Evolutionary conservation across 2,888 invertebrate genomes (phyloP), one percentile per base, ranked within the genome.

Genomic region (Andrena hattorfiana): DNA sequence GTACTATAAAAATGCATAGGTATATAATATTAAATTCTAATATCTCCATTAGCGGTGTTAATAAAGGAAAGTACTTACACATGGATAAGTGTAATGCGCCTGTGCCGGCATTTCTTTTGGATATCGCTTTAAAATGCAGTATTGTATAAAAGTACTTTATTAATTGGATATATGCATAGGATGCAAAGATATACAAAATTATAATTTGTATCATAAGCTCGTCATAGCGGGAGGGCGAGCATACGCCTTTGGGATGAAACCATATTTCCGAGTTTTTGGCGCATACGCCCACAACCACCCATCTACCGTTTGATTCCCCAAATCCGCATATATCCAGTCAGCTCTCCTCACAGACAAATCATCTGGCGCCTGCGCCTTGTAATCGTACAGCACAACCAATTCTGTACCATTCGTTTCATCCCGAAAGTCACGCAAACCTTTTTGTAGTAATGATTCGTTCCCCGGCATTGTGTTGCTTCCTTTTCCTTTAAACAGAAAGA

Each of bases 281-380:
- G 98, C 98, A 95, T 99, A 99, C 0, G 98, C 97, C 98, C 98
- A 99, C 85, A 98, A 95, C 98, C 97, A 98, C 51, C 99, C 99
- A 94, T 98, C 98, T 51, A 98, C 98, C 0, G 98, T 98, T 94
- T 98, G 98, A 95, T 98, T 98, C 90, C 97, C 97, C 68, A 98
- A 95, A 95, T 99, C 98, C 0, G 98, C 98, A 94, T 98, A 99
- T 87, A 99, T 98, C 98, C 98, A 98, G 93, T 99, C 98, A 8
- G 99, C 98, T 74, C 98, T 95, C 87, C 97, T 96, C 81, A 99
- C 98, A 5, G 98, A 97, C 77, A 99, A 94, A 94, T 98, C 98
- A 93, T 98, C 98, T 0, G 98, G 98, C 60, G 98, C 98, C 95
- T 98, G 98, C 62, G 98, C 97, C 96, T 98, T 98, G 94, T 98